Conservation (phyloP, 2,797 vertebrate genomes). For the Myoxocephalus aenaeus region DNA sequence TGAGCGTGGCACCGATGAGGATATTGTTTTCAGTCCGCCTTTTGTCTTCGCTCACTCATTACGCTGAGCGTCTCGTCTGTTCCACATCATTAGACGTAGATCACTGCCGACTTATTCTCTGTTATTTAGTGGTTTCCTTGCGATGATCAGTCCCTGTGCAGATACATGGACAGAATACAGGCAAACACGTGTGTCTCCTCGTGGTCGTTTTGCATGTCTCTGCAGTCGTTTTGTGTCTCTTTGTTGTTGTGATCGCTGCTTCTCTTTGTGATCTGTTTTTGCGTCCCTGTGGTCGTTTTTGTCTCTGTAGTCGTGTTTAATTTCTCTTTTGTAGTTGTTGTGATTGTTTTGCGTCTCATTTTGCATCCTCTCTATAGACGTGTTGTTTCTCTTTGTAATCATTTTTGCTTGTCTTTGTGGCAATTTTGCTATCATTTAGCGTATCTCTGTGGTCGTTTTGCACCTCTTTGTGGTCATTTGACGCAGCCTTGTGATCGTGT, state of each 20-base stretch:
- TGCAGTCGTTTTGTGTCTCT: not conserved
- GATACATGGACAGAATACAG: not conserved
- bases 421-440: not conserved
- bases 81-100: not conserved
- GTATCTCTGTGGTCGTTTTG: not conserved
- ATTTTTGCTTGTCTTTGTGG: not conserved
- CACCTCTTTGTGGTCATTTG: not conserved
- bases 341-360: not conserved
- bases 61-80: not conserved
- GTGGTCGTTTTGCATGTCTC: not conserved
- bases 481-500: not conserved
- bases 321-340: not conserved
- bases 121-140: not conserved
- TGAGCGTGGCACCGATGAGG: not conserved
- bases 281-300: not conserved
- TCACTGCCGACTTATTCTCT: not conserved
- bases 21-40: not conserved
- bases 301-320: not conserved
- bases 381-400: not conserved
- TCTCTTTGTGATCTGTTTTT: not conserved
- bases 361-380: not conserved
- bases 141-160: not conserved
- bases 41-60: not conserved
- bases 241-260: not conserved
- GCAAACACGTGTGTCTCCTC: not conserved